A percentile compares a stretch with the other conserved stretches of the same genome.
phyloP scores from a whole-genome alignment of 2,113 vertebrate species.

The Bubo blakistoni region DNA sequence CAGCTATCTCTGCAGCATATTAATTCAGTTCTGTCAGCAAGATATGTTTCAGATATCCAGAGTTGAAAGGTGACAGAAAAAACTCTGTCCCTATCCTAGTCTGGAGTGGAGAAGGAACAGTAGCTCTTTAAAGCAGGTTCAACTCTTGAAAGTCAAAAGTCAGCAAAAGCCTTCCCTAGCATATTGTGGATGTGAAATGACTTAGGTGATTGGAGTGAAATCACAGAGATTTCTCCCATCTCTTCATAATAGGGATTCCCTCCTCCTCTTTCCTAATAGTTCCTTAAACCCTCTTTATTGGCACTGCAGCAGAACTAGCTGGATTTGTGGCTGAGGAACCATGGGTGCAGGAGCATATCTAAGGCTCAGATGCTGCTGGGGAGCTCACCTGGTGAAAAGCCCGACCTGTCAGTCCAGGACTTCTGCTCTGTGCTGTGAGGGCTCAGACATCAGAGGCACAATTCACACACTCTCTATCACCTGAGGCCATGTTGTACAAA shows the following conservation, averaged over 20 bases:
- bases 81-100: neutral
- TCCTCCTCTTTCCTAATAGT: neutral
- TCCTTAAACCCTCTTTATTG: neutral
- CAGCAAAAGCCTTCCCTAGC: neutral
- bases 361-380: neutral
- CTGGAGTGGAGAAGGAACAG: neutral
- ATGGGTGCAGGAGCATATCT: neutral
- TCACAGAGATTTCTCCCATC: neutral
- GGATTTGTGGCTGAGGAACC: neutral
- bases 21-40: neutral
- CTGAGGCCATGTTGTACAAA: neutral
- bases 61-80: neutral
- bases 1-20: neutral
- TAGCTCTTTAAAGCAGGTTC: neutral
- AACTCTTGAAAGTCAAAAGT: neutral
- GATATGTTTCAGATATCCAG: neutral
- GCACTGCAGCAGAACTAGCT: neutral
- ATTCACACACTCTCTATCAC: neutral
- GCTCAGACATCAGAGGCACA: neutral
- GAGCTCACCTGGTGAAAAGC: neutral
- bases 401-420: neutral
- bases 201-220: neutral
- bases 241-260: neutral
- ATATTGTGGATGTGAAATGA: neutral
- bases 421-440: neutral